Evolutionary conservation across 2,113 vertebrate species (phyloP).

Genomic region (Nicator chloris): DNA sequence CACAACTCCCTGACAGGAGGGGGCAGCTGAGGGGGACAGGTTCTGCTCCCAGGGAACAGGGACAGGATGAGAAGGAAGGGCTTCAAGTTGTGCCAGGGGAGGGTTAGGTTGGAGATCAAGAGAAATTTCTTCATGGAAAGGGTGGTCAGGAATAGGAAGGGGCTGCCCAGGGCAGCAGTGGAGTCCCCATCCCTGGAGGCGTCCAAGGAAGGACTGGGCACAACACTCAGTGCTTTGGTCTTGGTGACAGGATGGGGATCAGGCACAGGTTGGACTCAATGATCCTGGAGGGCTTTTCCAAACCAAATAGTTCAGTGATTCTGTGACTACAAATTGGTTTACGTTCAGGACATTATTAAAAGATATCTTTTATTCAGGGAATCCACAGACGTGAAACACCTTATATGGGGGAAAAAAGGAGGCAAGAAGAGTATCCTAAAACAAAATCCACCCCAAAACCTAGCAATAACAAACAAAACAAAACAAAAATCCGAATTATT

Average conservation of each 20-base stretch:
- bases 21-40: rapidly evolving
- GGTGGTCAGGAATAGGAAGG: neutral
- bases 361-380: neutral
- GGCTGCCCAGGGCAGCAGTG: neutral
- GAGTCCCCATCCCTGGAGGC: neutral
- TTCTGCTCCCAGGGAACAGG: neutral
- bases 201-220: neutral
- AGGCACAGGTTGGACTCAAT: neutral
- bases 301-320: neutral
- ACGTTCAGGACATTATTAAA: neutral
- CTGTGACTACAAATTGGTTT: neutral
- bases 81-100: neutral
- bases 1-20: neutral
- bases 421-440: neutral
- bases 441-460: neutral
- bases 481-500: neutral
- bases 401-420: neutral
- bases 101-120: neutral
- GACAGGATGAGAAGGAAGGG: neutral
- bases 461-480: neutral
- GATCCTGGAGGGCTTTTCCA: neutral
- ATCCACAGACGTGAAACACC: neutral
- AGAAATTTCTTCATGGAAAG: neutral
- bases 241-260: neutral
- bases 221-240: neutral